phyloP scores from a whole-genome alignment of 2,888 invertebrate genomes.

The Pachycephus smyrnensis region DNA sequence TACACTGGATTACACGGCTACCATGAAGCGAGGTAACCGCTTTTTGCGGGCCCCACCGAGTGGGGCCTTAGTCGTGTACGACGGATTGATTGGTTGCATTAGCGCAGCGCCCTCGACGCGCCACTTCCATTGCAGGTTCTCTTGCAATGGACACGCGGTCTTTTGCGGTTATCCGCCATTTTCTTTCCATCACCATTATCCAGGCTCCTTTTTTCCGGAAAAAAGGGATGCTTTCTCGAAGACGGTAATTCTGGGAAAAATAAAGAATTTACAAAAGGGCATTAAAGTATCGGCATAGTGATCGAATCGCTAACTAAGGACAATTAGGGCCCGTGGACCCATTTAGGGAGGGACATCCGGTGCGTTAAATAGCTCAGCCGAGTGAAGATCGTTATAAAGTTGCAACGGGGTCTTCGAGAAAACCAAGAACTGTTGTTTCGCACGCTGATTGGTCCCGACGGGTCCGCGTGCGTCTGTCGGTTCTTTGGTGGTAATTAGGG shows the following conservation, averaged over 20 bases:
- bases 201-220: not conserved
- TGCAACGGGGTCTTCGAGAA: conserved; percentile 11
- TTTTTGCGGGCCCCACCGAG: conserved; percentile 44
- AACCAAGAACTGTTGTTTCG: conserved; percentile 16
- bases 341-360: conserved; percentile 43
- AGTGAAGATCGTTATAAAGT: not conserved
- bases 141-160: not conserved
- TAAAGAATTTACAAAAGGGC: not conserved
- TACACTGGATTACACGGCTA: conserved; percentile 58
- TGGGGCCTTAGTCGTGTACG: conserved; percentile 13
- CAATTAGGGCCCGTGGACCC: conserved; percentile 39
- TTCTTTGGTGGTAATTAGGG: conserved; percentile 22
- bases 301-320: not conserved
- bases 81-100: conserved; percentile 14
- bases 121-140: not conserved
- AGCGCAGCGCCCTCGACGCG: not conserved
- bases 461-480: conserved; percentile 1
- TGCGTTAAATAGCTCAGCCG: conserved; percentile 32
- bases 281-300: not conserved
- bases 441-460: not conserved
- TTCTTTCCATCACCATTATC: not conserved
- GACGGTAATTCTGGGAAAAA: not conserved
- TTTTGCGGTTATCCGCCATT: not conserved
- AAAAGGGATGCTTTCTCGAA: not conserved
- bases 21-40: conserved; percentile 52